Evolutionary conservation across 2,888 invertebrate genomes (phyloP).

Genomic region (Eledona agricola): DNA sequence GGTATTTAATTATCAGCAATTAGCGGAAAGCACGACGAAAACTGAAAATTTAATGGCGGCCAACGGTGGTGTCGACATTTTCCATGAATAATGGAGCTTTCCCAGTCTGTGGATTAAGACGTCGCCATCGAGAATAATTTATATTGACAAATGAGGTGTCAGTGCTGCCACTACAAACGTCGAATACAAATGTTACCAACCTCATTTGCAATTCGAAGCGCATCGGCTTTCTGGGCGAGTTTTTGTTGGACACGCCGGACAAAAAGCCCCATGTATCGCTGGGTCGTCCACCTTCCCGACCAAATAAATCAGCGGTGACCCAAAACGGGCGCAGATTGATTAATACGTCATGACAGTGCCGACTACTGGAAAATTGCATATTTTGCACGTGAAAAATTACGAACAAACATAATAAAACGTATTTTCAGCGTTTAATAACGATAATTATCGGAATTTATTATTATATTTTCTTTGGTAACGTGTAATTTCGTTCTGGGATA

Average conservation of each 20-base stretch:
- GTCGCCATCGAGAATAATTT: constrained; percentile 57
- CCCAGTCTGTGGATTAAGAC: constrained; percentile 53
- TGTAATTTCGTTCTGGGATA: constrained; percentile 60
- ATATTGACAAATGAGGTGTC: constrained; percentile 63
- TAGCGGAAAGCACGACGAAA: constrained; percentile 23
- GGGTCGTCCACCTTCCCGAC: constrained; percentile 11
- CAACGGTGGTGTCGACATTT: constrained; percentile 22
- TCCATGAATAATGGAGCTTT: constrained; percentile 32
- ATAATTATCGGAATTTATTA: constrained; percentile 64
- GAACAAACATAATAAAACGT: constrained; percentile 64
- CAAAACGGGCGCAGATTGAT: constrained; percentile 51
- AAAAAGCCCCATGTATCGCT: constrained; percentile 14
- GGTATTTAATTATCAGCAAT: constrained; percentile 38
- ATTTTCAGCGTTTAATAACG: constrained; percentile 63
- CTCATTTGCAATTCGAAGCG: constrained; percentile 60
- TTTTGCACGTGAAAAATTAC: constrained; percentile 63
- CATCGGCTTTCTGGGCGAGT: constrained; percentile 51
- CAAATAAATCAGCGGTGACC: background rate
- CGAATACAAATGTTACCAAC: constrained; percentile 61
- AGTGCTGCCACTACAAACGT: constrained; percentile 58
- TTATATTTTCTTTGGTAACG: constrained; percentile 61
- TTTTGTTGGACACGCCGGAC: constrained; percentile 45
- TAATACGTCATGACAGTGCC: constrained; percentile 59
- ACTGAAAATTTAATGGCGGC: constrained; percentile 25
- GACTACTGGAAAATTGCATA: constrained; percentile 65